A percentile compares a stretch with the other conserved stretches of the same genome.
phyloP scores from a whole-genome alignment of 2,888 invertebrate species.

The Harpagoxenus sublaevis region DNA sequence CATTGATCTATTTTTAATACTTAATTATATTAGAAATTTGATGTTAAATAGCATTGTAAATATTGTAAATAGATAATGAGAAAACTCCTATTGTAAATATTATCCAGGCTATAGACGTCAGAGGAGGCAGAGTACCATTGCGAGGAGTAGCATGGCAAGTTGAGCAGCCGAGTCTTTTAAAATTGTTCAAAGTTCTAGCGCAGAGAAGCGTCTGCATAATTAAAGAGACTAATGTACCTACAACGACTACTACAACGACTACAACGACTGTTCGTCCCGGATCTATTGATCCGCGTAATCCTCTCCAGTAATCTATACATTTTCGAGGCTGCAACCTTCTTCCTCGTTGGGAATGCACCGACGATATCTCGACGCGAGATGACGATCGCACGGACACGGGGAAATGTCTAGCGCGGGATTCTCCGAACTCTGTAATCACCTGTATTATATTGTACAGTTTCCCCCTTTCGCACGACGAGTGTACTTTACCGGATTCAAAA shows the following conservation, averaged over 20 bases:
- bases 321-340: background rate
- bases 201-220: constrained; percentile 72
- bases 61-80: constrained; percentile 70
- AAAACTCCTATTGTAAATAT: constrained; percentile 62
- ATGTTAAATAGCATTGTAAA: constrained; percentile 45
- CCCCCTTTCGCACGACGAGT: background rate
- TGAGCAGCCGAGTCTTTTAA: constrained; percentile 8
- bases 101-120: constrained; percentile 60
- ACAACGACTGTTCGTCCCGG: constrained; percentile 73
- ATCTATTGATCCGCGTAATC: constrained; percentile 58
- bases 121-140: background rate
- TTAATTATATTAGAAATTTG: background rate
- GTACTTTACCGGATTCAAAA: background rate
- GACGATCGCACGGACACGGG: background rate
- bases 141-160: constrained; percentile 8
- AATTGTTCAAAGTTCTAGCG: constrained; percentile 24
- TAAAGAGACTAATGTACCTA: constrained; percentile 47
- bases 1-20: background rate
- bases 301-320: background rate
- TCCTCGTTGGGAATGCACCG: background rate
- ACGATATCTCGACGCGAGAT: background rate
- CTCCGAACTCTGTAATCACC: background rate
- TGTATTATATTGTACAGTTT: constrained; percentile 41
- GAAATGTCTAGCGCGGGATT: background rate
- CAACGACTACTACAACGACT: constrained; percentile 51